These are phyloP conservation scores for Maniola jurtina DNA, from an alignment of 1,140 invertebrate genomes.

Conservation along the genomic window DNA sequence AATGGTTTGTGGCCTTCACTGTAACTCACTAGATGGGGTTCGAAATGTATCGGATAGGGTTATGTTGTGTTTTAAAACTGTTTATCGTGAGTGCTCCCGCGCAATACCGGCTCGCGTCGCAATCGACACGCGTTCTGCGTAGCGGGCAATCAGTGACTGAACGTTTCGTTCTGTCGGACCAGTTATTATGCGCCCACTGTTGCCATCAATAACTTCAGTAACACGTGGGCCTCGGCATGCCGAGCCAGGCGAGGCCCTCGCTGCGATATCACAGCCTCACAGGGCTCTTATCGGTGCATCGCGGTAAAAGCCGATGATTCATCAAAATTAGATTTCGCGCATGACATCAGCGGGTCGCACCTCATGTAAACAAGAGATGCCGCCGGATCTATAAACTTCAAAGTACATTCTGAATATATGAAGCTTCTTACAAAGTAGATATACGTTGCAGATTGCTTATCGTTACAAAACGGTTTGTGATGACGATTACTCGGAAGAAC, in stretches of 20 bases:
- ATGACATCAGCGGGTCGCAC: conserved; percentile 64
- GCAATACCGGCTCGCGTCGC: conserved; percentile 45
- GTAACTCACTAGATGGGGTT: conserved; percentile 50
- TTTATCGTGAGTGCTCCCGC: conserved; percentile 61
- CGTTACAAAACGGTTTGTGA: conserved; percentile 28
- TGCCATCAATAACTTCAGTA: conserved; percentile 67
- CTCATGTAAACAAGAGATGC: conserved; percentile 36
- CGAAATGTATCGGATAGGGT: conserved; percentile 38
- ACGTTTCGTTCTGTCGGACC: conserved; percentile 53
- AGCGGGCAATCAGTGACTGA: conserved; percentile 69
- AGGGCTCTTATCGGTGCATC: conserved; percentile 71
- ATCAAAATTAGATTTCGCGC: conserved; percentile 65
- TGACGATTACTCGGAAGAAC: conserved; percentile 27
- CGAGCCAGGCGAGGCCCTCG: conserved; percentile 36
- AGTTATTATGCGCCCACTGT: conserved; percentile 74
- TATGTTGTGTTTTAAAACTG: conserved; percentile 29
- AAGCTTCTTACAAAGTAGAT: conserved; percentile 6
- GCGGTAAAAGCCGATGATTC: conserved; percentile 72
- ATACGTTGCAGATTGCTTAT: conserved; percentile 28
- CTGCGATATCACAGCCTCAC: conserved; percentile 58
- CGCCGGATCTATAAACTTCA: conserved; percentile 20
- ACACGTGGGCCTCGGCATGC: conserved; percentile 65
- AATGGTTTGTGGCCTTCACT: conserved; percentile 49
- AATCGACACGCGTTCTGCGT: conserved; percentile 58
- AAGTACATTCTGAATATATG: conserved; percentile 3